These are phyloP conservation scores for Chaetogeoica ovagalla DNA, from an alignment of 2,888 invertebrate genomes.

Conservation along the genomic window DNA sequence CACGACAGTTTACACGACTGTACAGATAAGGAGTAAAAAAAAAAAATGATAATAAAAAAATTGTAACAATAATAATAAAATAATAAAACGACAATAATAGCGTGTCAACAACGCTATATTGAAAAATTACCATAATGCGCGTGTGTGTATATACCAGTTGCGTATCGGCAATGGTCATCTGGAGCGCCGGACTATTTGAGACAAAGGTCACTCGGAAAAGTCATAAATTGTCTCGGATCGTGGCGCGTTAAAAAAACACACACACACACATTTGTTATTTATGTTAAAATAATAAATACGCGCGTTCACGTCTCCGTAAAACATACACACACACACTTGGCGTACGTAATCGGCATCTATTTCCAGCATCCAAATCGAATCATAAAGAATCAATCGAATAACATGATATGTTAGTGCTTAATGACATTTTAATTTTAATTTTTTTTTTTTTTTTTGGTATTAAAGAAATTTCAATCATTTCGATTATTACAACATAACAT, in stretches of 20 bases:
- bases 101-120: conserved; percentile 29
- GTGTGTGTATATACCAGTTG: background rate
- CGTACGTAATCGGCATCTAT: no score
- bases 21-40: background rate
- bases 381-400: no score
- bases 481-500: no score
- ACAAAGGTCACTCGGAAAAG: conserved; percentile 44
- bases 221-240: conserved; percentile 23
- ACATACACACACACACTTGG: background rate
- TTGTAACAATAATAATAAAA: background rate
- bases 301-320: conserved; percentile 34
- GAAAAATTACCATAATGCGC: conserved; percentile 37
- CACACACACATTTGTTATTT: background rate
- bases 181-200: conserved; percentile 1
- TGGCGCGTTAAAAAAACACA: conserved; percentile 13
- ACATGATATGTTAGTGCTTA: no score
- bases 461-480: no score
- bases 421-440: no score
- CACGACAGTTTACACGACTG: background rate
- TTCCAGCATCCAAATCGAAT: no score
- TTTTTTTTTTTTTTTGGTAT: no score
- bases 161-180: conserved; percentile 46
- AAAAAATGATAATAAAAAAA: background rate
- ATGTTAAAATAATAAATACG: conserved; percentile 16
- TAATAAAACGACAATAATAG: conserved; percentile 27